A percentile compares a stretch with the other conserved stretches of the same genome.
Evolutionary conservation across 2,113 vertebrate genomes (phyloP).

Genomic region (Tamias sibiricus): DNA sequence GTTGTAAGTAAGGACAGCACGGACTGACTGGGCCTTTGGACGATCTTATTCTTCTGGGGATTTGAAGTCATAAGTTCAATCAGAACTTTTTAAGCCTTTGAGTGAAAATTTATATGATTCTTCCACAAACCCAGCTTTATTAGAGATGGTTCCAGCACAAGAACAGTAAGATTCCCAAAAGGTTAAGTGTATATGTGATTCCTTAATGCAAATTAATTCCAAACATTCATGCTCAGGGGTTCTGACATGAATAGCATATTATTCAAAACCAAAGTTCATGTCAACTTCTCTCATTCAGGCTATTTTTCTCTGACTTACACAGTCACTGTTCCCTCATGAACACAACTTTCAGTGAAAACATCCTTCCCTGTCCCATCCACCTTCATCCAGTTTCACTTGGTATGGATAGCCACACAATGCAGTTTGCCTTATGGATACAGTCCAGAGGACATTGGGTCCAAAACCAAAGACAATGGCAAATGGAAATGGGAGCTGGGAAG

Average conservation of each 20-base stretch:
- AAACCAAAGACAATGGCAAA: background rate
- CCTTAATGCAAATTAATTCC: slow-evolving; percentile 20
- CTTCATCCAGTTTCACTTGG: background rate
- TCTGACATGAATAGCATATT: background rate
- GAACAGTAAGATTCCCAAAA: background rate
- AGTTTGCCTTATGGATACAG: background rate
- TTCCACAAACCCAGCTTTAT: background rate
- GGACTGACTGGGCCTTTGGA: background rate
- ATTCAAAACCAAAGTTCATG: background rate
- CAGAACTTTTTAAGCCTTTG: background rate
- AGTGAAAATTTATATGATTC: background rate
- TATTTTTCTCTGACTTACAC: background rate
- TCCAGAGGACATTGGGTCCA: background rate
- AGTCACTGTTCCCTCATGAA: background rate
- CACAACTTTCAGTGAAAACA: background rate
- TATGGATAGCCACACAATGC: background rate
- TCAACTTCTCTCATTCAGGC: background rate
- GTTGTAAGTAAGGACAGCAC: fast-evolving
- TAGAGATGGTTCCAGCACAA: slow-evolving; percentile 36
- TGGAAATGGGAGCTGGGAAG: background rate
- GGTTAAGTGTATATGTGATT: background rate
- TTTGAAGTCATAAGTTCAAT: background rate
- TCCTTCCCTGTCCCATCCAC: background rate
- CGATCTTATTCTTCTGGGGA: background rate
- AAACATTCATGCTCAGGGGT: background rate